Conservation (phyloP, 2,888 invertebrate genomes). For the Macrostomum cliftonense region DNA sequence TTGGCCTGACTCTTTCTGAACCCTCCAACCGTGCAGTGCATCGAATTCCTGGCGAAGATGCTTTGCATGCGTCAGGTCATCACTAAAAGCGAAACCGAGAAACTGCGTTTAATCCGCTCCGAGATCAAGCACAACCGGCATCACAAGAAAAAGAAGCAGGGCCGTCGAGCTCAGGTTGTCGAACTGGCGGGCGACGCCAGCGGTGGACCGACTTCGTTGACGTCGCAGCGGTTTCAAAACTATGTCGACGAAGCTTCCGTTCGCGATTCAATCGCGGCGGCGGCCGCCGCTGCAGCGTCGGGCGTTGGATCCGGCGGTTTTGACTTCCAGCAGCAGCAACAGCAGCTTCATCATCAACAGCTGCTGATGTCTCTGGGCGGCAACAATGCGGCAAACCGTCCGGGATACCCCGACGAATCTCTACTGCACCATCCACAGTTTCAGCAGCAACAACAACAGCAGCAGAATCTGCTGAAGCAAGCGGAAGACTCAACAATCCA, state of each 20-base stretch:
- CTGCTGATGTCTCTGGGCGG: no score
- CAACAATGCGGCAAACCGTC: no score
- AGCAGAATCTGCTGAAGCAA: no score
- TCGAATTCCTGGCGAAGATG: conserved; percentile 5
- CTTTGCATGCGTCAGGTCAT: conserved; percentile 8
- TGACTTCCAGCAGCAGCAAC: conserved; percentile 18
- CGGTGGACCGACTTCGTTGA: no score
- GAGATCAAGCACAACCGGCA: conserved; percentile 9
- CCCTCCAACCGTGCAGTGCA: not conserved
- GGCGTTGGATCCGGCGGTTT: conserved; percentile 18
- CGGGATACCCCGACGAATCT: no score
- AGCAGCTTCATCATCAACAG: conserved; percentile 11
- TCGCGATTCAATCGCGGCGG: conserved; percentile 17
- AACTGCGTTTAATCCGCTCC: conserved; percentile 8
- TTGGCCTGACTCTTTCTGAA: no score
- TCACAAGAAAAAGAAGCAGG: not conserved
- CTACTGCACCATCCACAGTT: no score
- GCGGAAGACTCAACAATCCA: no score
- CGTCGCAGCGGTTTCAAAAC: no score
- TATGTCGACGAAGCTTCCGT: conserved; percentile 10
- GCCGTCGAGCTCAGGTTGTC: no score
- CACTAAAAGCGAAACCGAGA: conserved; percentile 3
- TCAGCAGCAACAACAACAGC: no score
- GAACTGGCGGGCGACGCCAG: no score
- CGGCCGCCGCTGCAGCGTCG: conserved; percentile 20